These are phyloP conservation scores for Cacatua alba DNA, from an alignment of 2,113 vertebrate species.

Conservation along the genomic window DNA sequence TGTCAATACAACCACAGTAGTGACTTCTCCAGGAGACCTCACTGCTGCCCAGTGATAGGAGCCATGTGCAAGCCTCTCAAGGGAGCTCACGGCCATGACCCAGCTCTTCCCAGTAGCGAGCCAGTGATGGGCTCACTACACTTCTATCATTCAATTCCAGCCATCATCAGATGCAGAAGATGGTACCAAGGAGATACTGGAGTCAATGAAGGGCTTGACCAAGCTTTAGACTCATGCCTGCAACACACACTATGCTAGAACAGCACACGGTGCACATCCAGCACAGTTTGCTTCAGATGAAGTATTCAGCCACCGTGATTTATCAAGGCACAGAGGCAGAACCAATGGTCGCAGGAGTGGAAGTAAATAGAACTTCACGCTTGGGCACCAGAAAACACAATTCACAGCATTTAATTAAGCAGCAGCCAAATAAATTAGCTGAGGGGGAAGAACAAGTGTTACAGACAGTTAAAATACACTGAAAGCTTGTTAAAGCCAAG, in stretches of 20 bases:
- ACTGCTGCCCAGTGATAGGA: not conserved
- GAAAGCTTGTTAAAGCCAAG: not conserved
- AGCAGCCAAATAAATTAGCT: not conserved
- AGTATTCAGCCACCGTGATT: not conserved
- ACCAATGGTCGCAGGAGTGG: not conserved
- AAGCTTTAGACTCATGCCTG: not conserved
- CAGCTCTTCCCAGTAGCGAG: not conserved
- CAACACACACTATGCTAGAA: not conserved
- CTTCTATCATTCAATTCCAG: not conserved
- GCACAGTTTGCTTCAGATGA: not conserved
- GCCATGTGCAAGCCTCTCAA: not conserved
- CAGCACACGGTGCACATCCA: not conserved
- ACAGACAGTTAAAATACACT: not conserved
- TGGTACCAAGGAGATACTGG: not conserved
- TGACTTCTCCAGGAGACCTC: not conserved
- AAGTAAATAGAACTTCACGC: not conserved
- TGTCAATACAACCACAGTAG: not conserved
- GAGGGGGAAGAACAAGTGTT: not conserved
- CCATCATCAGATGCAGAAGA: not conserved
- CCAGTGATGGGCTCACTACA: too few species aligned
- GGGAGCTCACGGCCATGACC: not conserved
- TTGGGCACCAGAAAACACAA: not conserved
- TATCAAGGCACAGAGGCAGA: not conserved
- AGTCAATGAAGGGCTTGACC: not conserved
- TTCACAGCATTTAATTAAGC: not conserved